A percentile compares a stretch with the other conserved stretches of the same genome.
Conservation (phyloP, 2,888 invertebrate species). For the Catocala nupta region DNA sequence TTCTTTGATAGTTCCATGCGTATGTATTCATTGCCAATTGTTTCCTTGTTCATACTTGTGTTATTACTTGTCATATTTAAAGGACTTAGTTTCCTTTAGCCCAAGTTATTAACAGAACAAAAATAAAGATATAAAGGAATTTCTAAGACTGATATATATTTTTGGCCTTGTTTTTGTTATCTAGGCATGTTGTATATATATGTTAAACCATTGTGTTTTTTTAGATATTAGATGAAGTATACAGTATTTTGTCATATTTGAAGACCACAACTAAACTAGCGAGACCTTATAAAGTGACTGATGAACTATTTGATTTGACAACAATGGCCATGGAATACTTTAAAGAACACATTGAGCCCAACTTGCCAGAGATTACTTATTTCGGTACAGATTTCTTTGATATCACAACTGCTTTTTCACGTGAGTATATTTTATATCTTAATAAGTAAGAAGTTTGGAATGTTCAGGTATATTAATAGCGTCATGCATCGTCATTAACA, state of each 20-base stretch:
- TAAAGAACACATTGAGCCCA: constrained; percentile 97
- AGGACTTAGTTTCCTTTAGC: too few species aligned
- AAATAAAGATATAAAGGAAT: too few species aligned
- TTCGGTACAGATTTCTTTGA: constrained; percentile 95
- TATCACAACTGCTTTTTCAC: constrained; percentile 90
- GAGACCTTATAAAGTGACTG: constrained; percentile 96
- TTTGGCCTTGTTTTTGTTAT: too few species aligned
- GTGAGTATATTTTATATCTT: constrained; percentile 77
- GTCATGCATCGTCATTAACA: too few species aligned
- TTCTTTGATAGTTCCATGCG: too few species aligned
- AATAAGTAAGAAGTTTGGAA: background rate
- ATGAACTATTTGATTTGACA: constrained; percentile 97
- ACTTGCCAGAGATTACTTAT: constrained; percentile 95
- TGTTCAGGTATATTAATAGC: too few species aligned
- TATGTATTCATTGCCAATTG: too few species aligned
- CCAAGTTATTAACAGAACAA: too few species aligned
- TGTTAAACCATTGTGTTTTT: constrained; percentile 34
- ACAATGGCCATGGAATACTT: constrained; percentile 99
- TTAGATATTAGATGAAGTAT: constrained; percentile 96
- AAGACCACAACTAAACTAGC: constrained; percentile 93
- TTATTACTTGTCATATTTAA: too few species aligned
- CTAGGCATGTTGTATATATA: too few species aligned
- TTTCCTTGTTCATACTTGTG: too few species aligned
- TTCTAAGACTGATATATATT: too few species aligned
- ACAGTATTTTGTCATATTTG: constrained; percentile 94